Conservation (phyloP, 2,888 invertebrate species). For the Drosophila borealis region DNA sequence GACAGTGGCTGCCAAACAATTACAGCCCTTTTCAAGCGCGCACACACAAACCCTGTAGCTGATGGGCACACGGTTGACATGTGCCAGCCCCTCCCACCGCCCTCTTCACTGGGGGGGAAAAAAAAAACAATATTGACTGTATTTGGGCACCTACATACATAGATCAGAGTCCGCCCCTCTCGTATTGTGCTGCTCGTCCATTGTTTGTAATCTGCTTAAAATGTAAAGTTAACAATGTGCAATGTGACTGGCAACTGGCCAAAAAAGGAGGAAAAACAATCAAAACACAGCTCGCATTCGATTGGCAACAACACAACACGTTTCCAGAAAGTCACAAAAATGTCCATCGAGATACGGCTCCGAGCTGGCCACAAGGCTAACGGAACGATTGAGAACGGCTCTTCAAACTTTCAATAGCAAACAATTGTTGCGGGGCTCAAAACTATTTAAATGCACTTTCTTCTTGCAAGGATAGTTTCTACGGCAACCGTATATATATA, state of each 20-base stretch:
- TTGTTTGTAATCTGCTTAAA: slow-evolving; percentile 79
- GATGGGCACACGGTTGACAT: slow-evolving; percentile 52
- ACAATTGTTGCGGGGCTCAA: neutral
- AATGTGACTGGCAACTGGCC: slow-evolving; percentile 61
- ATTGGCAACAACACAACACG: slow-evolving; percentile 21
- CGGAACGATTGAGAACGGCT: slow-evolving; percentile 16
- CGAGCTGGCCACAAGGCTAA: slow-evolving; percentile 9
- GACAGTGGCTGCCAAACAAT: slow-evolving; percentile 67
- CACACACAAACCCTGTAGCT: slow-evolving; percentile 5
- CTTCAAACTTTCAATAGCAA: neutral
- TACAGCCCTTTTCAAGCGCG: slow-evolving; percentile 52
- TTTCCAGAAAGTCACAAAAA: slow-evolving; percentile 34
- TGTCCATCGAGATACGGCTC: slow-evolving; percentile 37
- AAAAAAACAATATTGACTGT: slow-evolving; percentile 9
- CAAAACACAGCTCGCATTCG: slow-evolving; percentile 17
- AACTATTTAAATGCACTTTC: slow-evolving; percentile 6
- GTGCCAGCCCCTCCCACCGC: slow-evolving; percentile 15
- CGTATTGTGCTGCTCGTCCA: slow-evolving; percentile 16
- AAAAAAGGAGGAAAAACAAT: slow-evolving; percentile 26
- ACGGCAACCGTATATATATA: neutral
- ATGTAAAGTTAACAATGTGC: slow-evolving; percentile 76
- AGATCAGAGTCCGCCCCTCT: slow-evolving; percentile 24
- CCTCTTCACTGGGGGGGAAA: neutral
- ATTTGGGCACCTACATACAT: slow-evolving; percentile 40
- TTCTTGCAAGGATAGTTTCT: neutral